These are phyloP conservation scores for Ophion obscuratus DNA, from an alignment of 2,888 invertebrate species.

Conservation along the genomic window DNA sequence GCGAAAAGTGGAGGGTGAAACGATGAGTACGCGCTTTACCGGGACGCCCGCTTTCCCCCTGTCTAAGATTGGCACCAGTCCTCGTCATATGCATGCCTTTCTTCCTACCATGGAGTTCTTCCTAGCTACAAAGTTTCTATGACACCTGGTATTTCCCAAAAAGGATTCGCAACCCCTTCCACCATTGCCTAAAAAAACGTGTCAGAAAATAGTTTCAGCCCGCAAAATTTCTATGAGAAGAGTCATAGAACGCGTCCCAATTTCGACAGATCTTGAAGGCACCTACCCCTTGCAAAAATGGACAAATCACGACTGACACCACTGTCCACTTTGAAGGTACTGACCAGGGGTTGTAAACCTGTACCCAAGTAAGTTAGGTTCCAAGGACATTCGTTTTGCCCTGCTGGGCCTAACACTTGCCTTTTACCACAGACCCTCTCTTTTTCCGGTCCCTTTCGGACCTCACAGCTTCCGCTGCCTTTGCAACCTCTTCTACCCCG, in stretches of 20 bases:
- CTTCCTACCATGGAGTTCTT: background rate
- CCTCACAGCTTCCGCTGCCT: background rate
- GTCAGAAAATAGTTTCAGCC: background rate
- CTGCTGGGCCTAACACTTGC: background rate
- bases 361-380: background rate
- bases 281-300: background rate
- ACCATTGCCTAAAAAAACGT: background rate
- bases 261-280: background rate
- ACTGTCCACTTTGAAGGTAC: background rate
- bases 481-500: background rate
- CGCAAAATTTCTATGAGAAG: background rate
- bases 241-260: background rate
- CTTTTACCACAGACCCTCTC: too few species aligned
- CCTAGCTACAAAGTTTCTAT: background rate
- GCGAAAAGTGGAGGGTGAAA: background rate
- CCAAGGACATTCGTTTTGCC: background rate
- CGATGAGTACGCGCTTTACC: background rate
- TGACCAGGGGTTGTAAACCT: background rate
- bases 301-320: background rate
- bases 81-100: background rate
- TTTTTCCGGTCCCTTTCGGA: background rate
- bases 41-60: background rate
- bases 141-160: background rate
- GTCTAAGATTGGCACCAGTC: constrained; percentile 5
- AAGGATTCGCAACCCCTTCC: background rate